Percentiles rank a stretch among this genome's conserved stretches.
These are phyloP conservation scores for Magallana gigas DNA, from an alignment of 1,140 invertebrate species.

Conservation along the genomic window DNA sequence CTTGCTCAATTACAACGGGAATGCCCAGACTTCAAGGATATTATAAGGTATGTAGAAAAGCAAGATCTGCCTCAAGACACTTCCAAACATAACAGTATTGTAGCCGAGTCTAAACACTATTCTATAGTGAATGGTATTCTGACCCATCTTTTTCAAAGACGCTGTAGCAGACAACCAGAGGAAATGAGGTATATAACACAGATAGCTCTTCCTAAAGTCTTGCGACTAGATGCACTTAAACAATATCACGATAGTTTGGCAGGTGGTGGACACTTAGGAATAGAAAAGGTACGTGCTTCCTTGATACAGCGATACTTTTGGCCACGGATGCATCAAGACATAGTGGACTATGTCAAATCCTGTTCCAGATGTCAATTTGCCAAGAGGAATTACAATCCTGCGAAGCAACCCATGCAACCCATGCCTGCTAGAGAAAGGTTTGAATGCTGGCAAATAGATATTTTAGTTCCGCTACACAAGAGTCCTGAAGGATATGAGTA, in stretches of 20 bases:
- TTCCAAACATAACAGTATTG: conserved; percentile 31
- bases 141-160: no score
- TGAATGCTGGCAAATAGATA: no score
- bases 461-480: no score
- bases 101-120: conserved; percentile 50
- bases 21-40: conserved; percentile 45
- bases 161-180: no score
- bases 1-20: conserved; percentile 13
- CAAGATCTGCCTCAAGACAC: conserved; percentile 28
- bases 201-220: conserved; percentile 48
- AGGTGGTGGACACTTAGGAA: conserved; percentile 51
- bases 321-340: conserved; percentile 53
- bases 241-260: conserved; percentile 51
- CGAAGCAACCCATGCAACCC: conserved; percentile 37
- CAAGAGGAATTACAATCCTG: conserved; percentile 8
- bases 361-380: conserved; percentile 49
- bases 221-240: conserved; percentile 41
- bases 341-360: conserved; percentile 45
- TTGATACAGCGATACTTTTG: conserved; percentile 53
- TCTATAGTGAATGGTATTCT: conserved; percentile 51
- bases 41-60: conserved; percentile 45
- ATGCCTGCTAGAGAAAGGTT: conserved; percentile 52
- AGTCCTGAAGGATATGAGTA: no score
- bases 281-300: conserved; percentile 37
- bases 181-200: no score